Percentiles rank a stretch among this genome's conserved stretches.
phyloP scores from a whole-genome alignment of 2,888 invertebrate genomes.

The Drosophila anomelani region DNA sequence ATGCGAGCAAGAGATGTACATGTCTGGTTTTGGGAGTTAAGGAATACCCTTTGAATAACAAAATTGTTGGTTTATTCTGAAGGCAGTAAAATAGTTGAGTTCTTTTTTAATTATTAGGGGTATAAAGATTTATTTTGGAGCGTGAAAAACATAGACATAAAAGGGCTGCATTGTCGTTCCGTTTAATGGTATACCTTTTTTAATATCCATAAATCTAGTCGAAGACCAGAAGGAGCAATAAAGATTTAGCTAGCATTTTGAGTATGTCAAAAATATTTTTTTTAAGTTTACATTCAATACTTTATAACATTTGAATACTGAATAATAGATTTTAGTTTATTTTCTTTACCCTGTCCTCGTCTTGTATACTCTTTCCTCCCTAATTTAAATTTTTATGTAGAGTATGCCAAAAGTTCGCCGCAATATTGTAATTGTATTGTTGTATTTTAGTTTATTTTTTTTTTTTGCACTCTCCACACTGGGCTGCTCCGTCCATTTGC shows the following conservation, averaged over 20 bases:
- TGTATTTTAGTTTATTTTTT: constrained; percentile 27
- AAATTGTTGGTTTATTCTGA: not conserved
- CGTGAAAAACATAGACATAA: not conserved
- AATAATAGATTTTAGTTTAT: too few relatives aligned
- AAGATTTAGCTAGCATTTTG: too few relatives aligned
- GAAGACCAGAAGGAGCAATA: too few relatives aligned
- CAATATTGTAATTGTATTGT: constrained; percentile 15
- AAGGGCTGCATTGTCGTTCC: too few relatives aligned
- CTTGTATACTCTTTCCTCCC: not conserved
- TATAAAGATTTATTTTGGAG: not conserved
- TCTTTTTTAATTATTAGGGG: not conserved
- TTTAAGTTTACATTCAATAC: too few relatives aligned
- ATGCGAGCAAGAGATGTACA: not conserved
- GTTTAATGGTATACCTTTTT: not conserved
- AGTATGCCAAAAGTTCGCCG: constrained; percentile 27
- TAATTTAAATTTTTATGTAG: constrained; percentile 11
- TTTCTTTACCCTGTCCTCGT: too few relatives aligned
- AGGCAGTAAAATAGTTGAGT: not conserved
- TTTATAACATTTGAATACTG: too few relatives aligned
- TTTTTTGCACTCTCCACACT: constrained; percentile 27
- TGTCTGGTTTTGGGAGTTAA: not conserved
- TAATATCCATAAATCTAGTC: not conserved
- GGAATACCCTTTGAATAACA: not conserved
- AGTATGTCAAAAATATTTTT: too few relatives aligned
- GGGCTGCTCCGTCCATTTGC: constrained; percentile 30